Conservation (phyloP, 2,888 invertebrate species). For the Trachelus iudaicus region DNA sequence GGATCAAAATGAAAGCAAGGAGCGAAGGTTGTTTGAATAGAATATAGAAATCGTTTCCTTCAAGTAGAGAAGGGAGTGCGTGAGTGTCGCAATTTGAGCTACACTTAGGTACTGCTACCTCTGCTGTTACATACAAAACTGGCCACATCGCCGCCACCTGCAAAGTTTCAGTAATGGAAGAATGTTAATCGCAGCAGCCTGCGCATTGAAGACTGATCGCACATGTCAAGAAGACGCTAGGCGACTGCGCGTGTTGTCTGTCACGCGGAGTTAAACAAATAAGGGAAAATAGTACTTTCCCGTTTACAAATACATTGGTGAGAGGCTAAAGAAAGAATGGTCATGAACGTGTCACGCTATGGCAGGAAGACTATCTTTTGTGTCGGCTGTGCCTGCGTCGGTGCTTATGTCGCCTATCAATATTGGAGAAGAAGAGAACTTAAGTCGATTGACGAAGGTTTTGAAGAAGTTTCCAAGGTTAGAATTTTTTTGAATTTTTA, state of each 20-base stretch:
- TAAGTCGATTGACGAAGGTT: conserved; percentile 64
- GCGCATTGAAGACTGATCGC: not conserved
- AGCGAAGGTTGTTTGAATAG: not conserved
- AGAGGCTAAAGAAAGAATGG: conserved; percentile 23
- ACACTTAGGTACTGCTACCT: not conserved
- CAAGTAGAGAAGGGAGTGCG: not conserved
- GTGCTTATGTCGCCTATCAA: conserved; percentile 62
- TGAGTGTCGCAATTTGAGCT: not conserved
- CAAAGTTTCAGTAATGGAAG: not conserved
- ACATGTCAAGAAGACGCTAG: conserved; percentile 13
- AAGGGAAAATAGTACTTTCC: not conserved
- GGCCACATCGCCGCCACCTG: not conserved
- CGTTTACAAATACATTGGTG: not conserved
- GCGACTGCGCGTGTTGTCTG: conserved; percentile 14
- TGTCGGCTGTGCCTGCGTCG: conserved; percentile 58
- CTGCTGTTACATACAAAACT: not conserved
- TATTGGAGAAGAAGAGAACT: conserved; percentile 62
- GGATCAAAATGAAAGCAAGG: not conserved
- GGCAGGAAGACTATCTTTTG: conserved; percentile 43
- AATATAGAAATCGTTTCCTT: not conserved
- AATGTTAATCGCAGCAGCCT: not conserved
- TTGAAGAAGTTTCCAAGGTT: conserved; percentile 64
- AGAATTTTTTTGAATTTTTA: conserved; percentile 26
- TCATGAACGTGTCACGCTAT: conserved; percentile 28
- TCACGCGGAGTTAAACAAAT: conserved; percentile 13